A percentile compares a stretch with the other conserved stretches of the same genome.
Evolutionary conservation across 2,113 vertebrate species (phyloP).

Genomic region (Panthera leo): DNA sequence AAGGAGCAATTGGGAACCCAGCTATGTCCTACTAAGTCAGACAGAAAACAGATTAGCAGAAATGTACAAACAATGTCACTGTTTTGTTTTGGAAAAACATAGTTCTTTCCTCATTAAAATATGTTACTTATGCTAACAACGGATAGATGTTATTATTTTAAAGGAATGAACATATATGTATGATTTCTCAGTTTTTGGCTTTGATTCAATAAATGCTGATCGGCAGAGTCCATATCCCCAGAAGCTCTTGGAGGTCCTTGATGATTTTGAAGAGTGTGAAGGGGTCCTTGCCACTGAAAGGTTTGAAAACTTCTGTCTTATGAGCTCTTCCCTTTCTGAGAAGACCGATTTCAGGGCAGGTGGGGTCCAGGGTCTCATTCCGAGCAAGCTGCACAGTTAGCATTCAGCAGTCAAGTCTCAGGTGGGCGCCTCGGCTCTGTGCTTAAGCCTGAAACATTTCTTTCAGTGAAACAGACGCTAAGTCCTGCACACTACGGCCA

Average conservation of each 20-base stretch:
- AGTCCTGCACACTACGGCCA: neutral
- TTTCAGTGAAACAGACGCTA: neutral
- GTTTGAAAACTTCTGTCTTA: neutral
- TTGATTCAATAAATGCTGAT: neutral
- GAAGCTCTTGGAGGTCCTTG: neutral
- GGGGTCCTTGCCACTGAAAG: neutral
- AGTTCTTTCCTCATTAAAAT: slow-evolving; percentile 15
- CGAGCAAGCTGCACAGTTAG: neutral
- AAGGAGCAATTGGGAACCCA: neutral
- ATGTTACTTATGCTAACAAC: neutral
- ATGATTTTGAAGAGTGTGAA: neutral
- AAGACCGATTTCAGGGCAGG: neutral
- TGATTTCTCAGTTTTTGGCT: neutral
- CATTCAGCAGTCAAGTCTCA: neutral
- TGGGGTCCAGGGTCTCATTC: neutral
- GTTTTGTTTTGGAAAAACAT: neutral
- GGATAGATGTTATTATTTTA: neutral
- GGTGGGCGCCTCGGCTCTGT: neutral
- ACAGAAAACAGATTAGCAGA: neutral
- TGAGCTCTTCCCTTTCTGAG: neutral
- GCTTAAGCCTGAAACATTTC: neutral
- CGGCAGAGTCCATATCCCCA: neutral
- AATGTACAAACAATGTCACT: neutral
- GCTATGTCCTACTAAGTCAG: neutral
- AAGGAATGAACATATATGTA: neutral